Conservation (phyloP, 1,140 invertebrate genomes). For the Aphidius gifuensis region DNA sequence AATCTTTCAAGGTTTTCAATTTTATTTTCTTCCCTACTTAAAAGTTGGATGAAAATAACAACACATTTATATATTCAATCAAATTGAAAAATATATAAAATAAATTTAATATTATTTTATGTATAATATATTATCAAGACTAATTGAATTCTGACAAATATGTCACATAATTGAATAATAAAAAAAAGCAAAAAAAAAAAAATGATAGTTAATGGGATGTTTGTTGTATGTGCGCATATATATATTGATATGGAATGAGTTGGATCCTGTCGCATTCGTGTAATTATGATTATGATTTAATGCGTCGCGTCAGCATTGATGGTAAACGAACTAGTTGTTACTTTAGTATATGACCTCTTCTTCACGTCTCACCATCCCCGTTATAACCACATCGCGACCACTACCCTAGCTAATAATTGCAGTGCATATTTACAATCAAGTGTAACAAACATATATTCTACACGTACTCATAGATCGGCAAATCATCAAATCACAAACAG, state of each 20-base stretch:
- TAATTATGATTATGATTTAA: constrained; percentile 29
- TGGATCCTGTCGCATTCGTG: constrained; percentile 18
- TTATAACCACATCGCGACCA: too few relatives aligned
- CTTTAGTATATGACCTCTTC: too few relatives aligned
- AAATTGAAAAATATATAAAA: too few relatives aligned
- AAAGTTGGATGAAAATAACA: not conserved
- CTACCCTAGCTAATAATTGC: too few relatives aligned
- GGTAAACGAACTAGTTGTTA: constrained; percentile 20
- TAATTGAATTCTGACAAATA: too few relatives aligned
- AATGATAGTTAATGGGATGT: too few relatives aligned
- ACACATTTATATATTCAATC: too few relatives aligned
- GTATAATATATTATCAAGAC: not conserved
- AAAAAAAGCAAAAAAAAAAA: too few relatives aligned
- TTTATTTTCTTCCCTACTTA: not conserved
- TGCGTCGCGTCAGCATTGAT: constrained; percentile 23
- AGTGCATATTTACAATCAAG: not conserved
- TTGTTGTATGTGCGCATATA: too few relatives aligned
- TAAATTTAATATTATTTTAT: too few relatives aligned
- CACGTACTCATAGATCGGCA: constrained; percentile 50
- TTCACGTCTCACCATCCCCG: too few relatives aligned
- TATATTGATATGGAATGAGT: constrained; percentile 8
- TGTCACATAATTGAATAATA: too few relatives aligned
- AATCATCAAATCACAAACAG: constrained; percentile 49
- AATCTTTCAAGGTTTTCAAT: not conserved
- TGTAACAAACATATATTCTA: constrained; percentile 38